Base-by-base conservation (phyloP, 2,113 vertebrate species). In the Catharus fuscescens region DNA sequence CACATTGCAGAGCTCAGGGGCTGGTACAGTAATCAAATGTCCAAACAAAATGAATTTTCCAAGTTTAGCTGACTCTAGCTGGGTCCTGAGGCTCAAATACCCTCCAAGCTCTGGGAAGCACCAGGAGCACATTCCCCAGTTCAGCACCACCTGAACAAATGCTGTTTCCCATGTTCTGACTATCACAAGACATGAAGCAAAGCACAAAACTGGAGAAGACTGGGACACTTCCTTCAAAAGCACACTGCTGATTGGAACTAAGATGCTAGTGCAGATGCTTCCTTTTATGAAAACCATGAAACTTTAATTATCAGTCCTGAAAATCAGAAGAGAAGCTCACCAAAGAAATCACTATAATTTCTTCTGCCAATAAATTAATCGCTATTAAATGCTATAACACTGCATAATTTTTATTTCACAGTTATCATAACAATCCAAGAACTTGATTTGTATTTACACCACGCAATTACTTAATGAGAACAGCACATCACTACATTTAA, bases 351-450 rank as follows among this genome's bases (percentile, higher is more conserved):
- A 73, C 54, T 87, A 0, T 72, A 64, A 80, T 88, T 86, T 94
- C n/a, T 82, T 94, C 67, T 86, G 29, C 60, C 56, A 83, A 80
- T 60, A 87, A 78, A 86, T 76, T 80, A 94, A 64, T 74, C 9
- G 3, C 48, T 82, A 62, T 54, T 80, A 86, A 86, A 74, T 70
- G 65, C 26, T 73, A 3, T 74, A 92, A 71, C 7, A 56, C 38
- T 34, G 11, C 48, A n/a, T 54, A 62, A 64, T 80, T 92, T 88
- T 86, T 78, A 60, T 67, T 70, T 86, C 65, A 77, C 24, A 25
- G 44, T 38, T 78, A 90, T 53, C 72, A 96, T 88, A 86, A 83
- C 72, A 94, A 88, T 76, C 56, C 24, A 92, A 72, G 25, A 88
- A 64, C 24, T 29, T 57, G 29, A 73, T 74, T 71, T 74, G 36